These are phyloP conservation scores for Aphaenogaster rudis DNA, from an alignment of 1,140 invertebrate species.

Conservation along the genomic window DNA sequence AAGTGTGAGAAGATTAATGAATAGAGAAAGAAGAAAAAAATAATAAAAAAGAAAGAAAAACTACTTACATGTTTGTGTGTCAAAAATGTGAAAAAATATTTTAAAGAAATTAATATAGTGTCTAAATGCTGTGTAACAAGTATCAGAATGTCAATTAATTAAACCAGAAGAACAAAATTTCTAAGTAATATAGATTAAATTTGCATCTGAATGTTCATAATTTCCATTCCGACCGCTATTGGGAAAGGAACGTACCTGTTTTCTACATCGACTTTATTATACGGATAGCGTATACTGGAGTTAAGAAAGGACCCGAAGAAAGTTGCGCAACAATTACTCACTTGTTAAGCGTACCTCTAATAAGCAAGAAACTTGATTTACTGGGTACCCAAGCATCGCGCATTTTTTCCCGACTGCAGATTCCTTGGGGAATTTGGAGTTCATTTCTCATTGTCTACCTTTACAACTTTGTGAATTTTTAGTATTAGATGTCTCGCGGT, in stretches of 20 bases:
- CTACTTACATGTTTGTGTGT: too few species aligned
- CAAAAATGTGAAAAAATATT: too few species aligned
- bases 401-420: constrained; percentile 11
- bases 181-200: constrained; percentile 7
- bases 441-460: constrained; percentile 17
- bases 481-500: constrained; percentile 1
- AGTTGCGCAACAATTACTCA: constrained; percentile 60
- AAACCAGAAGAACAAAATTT: too few species aligned
- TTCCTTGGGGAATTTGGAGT: constrained; percentile 23
- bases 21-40: too few species aligned
- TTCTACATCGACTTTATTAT: constrained; percentile 34
- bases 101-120: too few species aligned
- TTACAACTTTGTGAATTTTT: constrained; percentile 21
- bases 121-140: too few species aligned
- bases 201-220: constrained; percentile 36
- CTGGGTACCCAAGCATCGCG: constrained; percentile 8
- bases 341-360: constrained; percentile 55
- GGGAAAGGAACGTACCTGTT: constrained; percentile 2
- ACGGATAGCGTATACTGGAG: constrained; percentile 19
- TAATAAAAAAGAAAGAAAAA: too few species aligned
- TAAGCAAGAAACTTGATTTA: constrained; percentile 61
- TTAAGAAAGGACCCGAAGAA: constrained; percentile 37
- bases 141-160: too few species aligned
- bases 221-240: constrained; percentile 18
- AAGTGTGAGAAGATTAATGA: too few species aligned